Conservation (phyloP, 2,113 vertebrate species). For the Ursus arctos region DNA sequence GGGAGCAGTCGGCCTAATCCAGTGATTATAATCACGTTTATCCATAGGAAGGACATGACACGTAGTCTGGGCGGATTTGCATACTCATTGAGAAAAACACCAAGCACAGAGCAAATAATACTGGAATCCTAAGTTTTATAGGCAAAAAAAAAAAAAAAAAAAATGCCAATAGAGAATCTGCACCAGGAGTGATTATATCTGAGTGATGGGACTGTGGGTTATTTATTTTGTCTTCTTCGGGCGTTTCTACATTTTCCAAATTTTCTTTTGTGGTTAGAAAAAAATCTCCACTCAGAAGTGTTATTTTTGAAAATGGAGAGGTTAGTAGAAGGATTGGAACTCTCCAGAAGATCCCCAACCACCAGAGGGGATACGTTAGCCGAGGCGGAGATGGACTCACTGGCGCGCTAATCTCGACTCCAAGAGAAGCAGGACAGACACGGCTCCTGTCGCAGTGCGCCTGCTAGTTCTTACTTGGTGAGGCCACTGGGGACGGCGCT, state of each 20-base stretch:
- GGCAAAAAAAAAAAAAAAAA: not conserved
- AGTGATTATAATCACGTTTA: not conserved
- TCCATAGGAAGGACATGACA: not conserved
- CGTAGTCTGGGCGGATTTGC: not conserved
- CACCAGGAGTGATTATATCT: not conserved
- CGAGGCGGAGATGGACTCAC: not conserved
- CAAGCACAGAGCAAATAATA: not conserved
- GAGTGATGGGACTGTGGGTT: too few relatives aligned
- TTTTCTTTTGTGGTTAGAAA: constrained; percentile 17
- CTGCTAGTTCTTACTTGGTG: not conserved
- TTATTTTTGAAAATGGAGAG: constrained; percentile 1
- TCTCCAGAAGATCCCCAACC: not conserved
- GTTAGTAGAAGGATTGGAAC: not conserved
- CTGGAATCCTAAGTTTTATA: not conserved
- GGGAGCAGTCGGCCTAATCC: not conserved
- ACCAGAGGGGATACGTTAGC: not conserved
- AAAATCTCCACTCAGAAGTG: not conserved
- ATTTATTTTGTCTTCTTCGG: constrained; percentile 10
- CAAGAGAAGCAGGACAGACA: accelerated
- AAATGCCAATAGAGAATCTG: not conserved
- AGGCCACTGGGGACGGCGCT: not conserved
- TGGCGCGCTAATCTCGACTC: not conserved
- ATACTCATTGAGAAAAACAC: not conserved
- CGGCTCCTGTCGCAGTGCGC: not conserved
- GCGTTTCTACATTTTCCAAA: not conserved